Evolutionary conservation across 2,797 vertebrate genomes (phyloP), one percentile per base, ranked within the genome.

Genomic region (Aratinga solstitialis): DNA sequence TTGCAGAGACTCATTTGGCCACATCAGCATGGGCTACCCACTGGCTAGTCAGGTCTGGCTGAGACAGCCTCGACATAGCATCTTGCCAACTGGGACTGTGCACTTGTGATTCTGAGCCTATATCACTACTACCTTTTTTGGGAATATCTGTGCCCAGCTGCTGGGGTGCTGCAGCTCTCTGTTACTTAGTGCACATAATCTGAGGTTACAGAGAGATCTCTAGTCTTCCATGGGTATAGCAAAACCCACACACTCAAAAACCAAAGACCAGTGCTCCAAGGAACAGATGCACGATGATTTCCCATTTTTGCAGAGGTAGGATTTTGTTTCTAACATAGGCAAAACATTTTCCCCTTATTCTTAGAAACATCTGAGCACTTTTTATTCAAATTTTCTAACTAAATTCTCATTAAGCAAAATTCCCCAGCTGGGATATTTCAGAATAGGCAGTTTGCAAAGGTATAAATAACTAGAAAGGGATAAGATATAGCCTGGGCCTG

Each of bases 41-140:
- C 34, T 0, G 0, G 20, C 18, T 56, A 11, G 20, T 42, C 14
- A 17, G 62, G 30, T 69, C 67, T 68, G 43, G 29, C 56, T 89
- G 24, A 23, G 58, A 12, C 53, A 78, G 38, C 19, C 48, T 38
- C 20, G 34, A 15, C 1, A 3, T 58, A 66, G 29, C 1, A 1
- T 34, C 53, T 29, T 29, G 7, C 56, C 38, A 62, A 5, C 11
- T 5, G 65, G 23, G 20, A 26, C 53, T 30, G 29, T 6, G 8
- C 0, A 0, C 59, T 91, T 5, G 0, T 29, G 30, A 26, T 61
- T 42, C 29, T 26, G 56, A 82, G 45, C 20, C 50, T 48, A 6
- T 1, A 1, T 26, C 0, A 0, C 22, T 53, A 20, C 13, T 18
- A 19, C 23, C 27, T 78, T 42, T 5, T n/a, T 43, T 51, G 47